Evolutionary conservation across 2,797 vertebrate genomes (phyloP), one percentile per base, ranked within the genome.

Genomic region (Rhinella marina): DNA sequence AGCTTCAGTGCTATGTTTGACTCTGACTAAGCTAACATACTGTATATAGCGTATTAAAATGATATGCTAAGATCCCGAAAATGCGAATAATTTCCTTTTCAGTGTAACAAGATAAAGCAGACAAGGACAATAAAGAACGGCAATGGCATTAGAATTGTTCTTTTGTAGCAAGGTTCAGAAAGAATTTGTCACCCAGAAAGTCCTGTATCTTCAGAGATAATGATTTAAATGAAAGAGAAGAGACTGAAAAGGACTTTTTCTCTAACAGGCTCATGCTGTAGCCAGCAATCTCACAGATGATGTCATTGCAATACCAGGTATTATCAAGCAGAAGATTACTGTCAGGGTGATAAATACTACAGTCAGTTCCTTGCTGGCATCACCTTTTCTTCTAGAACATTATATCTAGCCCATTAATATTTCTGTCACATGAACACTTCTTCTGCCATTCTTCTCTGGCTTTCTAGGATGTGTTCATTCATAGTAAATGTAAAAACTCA

Each of bases 321-420:
- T 89, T 89, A 87, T 89, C 85, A 86, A 89, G 88, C 75, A 83
- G 75, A 59, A 89, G 88, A 89, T 89, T 89, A 89, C 88, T 89
- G 88, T 89, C 88, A 86, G 80, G 70, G 73, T 89, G 88, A 89
- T 89, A 89, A 89, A 89, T 89, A 86, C 85, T 75, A 86, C 41
- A 83, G 85, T 89, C 88, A 86, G 80, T 66, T 87, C 73, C 81
- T 86, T 89, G 81, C 88, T 89, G 88, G 88, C 88, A 86, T 89
- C 75, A 89, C 88, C 85, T 89, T 89, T 89, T 89, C 85, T 89
- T 80, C 81, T 83, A 87, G 85, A 89, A 87, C 85, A 86, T 87
- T 84, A 89, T 86, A 86, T 78, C 88, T 57, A 86, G 75, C 75
- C 85, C 88, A 89, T 89, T 89, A 89, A 89, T 89, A 89, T 89